Percentiles rank a stretch among this genome's conserved stretches.
Conservation (phyloP, 1,140 invertebrate species). For the Heliconius hermathena region DNA sequence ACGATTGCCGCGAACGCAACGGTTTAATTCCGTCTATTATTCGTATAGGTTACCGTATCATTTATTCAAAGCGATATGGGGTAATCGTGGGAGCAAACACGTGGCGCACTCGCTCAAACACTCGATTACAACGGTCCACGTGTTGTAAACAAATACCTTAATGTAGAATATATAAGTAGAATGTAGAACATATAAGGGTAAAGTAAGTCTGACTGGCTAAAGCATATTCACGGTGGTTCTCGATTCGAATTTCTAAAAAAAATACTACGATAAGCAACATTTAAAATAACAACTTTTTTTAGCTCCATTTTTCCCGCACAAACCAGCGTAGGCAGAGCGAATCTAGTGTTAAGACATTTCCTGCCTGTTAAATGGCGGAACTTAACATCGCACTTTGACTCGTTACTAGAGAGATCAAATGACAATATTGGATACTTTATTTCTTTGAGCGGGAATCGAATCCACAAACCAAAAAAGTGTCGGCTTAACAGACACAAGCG, state of each 20-base stretch:
- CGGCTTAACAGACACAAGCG: too few species aligned
- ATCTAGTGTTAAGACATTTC: background rate
- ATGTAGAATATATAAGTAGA: background rate
- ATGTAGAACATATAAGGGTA: too few species aligned
- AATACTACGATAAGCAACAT: too few species aligned
- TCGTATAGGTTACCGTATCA: conserved; percentile 34
- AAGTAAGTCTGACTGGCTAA: background rate
- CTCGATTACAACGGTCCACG: background rate
- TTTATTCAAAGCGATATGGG: conserved; percentile 36
- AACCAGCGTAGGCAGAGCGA: background rate
- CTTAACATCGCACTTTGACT: too few species aligned
- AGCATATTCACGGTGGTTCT: too few species aligned
- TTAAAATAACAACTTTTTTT: background rate
- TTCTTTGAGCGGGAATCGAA: too few species aligned
- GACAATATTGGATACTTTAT: too few species aligned
- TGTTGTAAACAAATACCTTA: background rate
- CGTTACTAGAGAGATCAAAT: too few species aligned
- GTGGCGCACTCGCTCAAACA: conserved; percentile 22
- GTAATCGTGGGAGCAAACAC: conserved; percentile 32
- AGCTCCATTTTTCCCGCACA: background rate
- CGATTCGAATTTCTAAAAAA: background rate
- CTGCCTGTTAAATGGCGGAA: too few species aligned
- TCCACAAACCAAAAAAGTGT: too few species aligned
- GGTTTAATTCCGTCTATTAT: conserved; percentile 39
- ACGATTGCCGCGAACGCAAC: conserved; percentile 20